Evolutionary conservation across 1,140 invertebrate species (phyloP), one percentile per base, ranked within the genome.

Genomic region (Pseudomyrmex pallidus): DNA sequence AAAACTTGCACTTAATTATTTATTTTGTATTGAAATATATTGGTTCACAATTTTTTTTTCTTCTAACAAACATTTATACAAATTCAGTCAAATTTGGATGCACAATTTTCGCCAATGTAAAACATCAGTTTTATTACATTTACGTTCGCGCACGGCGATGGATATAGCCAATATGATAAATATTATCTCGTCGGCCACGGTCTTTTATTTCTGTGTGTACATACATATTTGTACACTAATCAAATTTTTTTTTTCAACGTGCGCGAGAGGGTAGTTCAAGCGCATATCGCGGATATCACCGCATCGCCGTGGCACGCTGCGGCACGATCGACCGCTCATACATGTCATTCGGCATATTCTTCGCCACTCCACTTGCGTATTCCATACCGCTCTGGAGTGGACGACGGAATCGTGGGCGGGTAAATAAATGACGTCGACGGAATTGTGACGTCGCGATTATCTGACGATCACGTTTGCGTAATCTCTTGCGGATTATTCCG

Each of bases 251-350:
- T 54, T 70, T 15, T n/a, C 22, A 8, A 2, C 15, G 22, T 54
- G 22, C 25, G 9, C 4, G 10, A 54, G 8, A 52, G 25, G 56
- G 48, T 72, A 52, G 20, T 72, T 48, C 50, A 70, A 70, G 67
- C 54, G 50, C 52, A 74, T 48, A 13, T 57, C 22, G 56, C 35
- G 5, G 0, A 35, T 1, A 62, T 74, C 44, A 56, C 72, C 22
- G 59, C 57, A 63, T 48, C 57, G 72, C 9, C 52, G 13, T 74
- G 15, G 12, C 57, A 74, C 15, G 73, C 59, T 74, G 73, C 73
- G 46, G 73, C 44, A 74, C 73, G 20, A 74, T 74, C 57, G 73
- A 74, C 73, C 73, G 73, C 59, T 10, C 22, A 74, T 57, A 50
- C 73, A 46, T 74, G 73, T 74, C 44, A 13, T 74, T 74, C 48